Evolutionary conservation across 2,113 vertebrate species (phyloP).

Genomic region (Podiceps cristatus): DNA sequence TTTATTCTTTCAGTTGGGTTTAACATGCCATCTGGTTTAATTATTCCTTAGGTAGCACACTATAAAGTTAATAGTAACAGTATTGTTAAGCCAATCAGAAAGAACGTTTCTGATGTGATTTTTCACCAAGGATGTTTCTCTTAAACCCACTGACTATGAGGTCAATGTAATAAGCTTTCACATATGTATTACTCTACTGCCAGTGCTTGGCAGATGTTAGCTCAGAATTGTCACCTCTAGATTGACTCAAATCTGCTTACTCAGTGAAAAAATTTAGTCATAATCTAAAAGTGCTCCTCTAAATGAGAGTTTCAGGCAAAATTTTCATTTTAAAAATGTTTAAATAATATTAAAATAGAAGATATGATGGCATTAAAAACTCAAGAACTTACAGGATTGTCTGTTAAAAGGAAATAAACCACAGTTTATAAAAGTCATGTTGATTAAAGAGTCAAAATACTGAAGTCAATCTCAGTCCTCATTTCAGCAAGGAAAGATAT

Average conservation of each 20-base stretch:
- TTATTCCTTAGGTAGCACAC: slow-evolving; percentile 75
- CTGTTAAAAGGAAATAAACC: slow-evolving; percentile 1
- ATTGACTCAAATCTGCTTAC: slow-evolving; percentile 36
- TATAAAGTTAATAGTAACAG: slow-evolving; percentile 74
- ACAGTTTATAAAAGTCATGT: neutral
- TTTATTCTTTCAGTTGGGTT: slow-evolving; percentile 60
- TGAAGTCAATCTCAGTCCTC: neutral
- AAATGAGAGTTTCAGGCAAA: neutral
- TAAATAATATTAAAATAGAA: neutral
- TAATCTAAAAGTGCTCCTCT: neutral
- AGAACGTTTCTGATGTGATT: slow-evolving; percentile 17
- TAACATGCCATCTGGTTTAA: slow-evolving; percentile 79
- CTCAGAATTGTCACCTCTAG: slow-evolving; percentile 18
- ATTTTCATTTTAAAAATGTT: neutral
- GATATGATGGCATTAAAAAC: neutral
- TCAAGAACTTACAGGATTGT: neutral
- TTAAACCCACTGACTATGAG: slow-evolving; percentile 24
- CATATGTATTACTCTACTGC: slow-evolving; percentile 8
- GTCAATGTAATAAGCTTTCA: slow-evolving; percentile 56
- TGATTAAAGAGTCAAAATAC: slow-evolving; percentile 17
- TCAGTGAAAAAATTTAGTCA: slow-evolving; percentile 24
- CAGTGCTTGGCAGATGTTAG: slow-evolving; percentile 20
- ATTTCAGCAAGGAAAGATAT: neutral
- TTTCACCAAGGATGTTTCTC: slow-evolving; percentile 18
- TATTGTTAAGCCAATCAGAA: slow-evolving; percentile 51